Base-by-base conservation (phyloP, 2,113 vertebrate genomes). In the Chrysochloris asiatica region DNA sequence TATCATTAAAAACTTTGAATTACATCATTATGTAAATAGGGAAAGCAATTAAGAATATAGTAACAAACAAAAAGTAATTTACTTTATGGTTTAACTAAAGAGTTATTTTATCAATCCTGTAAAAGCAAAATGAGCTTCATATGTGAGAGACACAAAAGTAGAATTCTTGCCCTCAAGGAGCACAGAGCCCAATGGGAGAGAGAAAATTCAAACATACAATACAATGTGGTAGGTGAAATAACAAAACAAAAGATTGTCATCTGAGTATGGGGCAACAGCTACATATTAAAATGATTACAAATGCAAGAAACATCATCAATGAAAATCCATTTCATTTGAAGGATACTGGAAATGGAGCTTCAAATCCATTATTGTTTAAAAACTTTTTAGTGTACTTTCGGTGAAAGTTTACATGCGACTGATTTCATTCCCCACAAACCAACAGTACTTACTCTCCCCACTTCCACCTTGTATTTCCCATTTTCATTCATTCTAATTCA, bases 81-180 rank as follows among this genome's bases (percentile, higher is more conserved):
- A n/a, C 38, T 86, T 75, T 36, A 63, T 41, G 28, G 30, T 14
- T 33, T 75, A 33, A 78, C 13, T 47, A 22, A 69, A 4, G n/a
- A n/a, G n/a, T 30, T 3, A 73, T 85, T 50, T 89, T 47, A 65
- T 19, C 33, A 91, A 14, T 45, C 28, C 36, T 84, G 26, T 48
- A 65, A 41, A 28, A 82, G 43, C 72, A 81, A 88, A 52, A 47
- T 88, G 48, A 88, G 78, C 38, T 83, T 71, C 79, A 83, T 61
- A 24, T 2, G 79, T 38, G 24, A 26, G 17, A 61, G 47, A 82
- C 4, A 36, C 21, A 59, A 78, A 75, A 54, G 7, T 38, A 47
- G n/a, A 59, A 61, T 61, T 71, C 33, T 54, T 13, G 22, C 33
- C 54, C 54, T 88, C 33, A 48, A 45, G 36, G 26, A 86, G 36